Percentiles rank a stretch among this genome's conserved stretches.
These are phyloP conservation scores for Hyppa rectilinea DNA, from an alignment of 2,888 invertebrate genomes.

Conservation along the genomic window DNA sequence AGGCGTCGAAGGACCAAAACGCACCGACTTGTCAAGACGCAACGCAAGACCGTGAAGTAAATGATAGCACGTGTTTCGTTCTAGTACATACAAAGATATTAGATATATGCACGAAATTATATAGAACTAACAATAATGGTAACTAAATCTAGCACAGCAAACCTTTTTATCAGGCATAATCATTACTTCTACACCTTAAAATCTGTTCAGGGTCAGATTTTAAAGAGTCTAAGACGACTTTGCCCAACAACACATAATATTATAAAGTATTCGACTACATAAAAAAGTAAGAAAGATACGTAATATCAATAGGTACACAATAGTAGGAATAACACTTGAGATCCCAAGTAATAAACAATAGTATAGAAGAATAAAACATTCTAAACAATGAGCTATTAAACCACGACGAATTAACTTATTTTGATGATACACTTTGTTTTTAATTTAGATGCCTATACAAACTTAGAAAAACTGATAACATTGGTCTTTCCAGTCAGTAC, in stretches of 20 bases:
- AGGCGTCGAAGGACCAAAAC: not conserved
- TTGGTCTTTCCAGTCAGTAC: slow-evolving; percentile 62
- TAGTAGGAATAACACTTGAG: slow-evolving; percentile 66
- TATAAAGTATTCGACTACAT: slow-evolving; percentile 54
- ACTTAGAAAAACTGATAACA: slow-evolving; percentile 55
- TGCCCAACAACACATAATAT: slow-evolving; percentile 49
- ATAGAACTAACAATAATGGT: slow-evolving; percentile 66
- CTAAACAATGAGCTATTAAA: slow-evolving; percentile 52
- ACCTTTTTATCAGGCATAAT: slow-evolving; percentile 44
- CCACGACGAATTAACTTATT: slow-evolving; percentile 50
- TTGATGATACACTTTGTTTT: slow-evolving; percentile 56
- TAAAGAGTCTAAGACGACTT: slow-evolving; percentile 22
- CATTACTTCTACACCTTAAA: slow-evolving; percentile 10
- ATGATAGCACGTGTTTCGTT: slow-evolving; percentile 27
- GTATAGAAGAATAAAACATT: slow-evolving; percentile 49
- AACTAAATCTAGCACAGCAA: slow-evolving; percentile 68
- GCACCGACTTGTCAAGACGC: not conserved
- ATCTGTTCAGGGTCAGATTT: not conserved
- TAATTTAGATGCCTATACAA: slow-evolving; percentile 57
- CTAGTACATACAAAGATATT: slow-evolving; percentile 41
- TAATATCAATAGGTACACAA: slow-evolving; percentile 66
- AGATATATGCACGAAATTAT: slow-evolving; percentile 51
- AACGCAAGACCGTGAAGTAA: slow-evolving; percentile 15
- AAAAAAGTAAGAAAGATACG: slow-evolving; percentile 60
- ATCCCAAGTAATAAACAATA: slow-evolving; percentile 62